Evolutionary conservation across 2,797 vertebrate genomes (phyloP), one percentile per base, ranked within the genome.

Genomic region (Podargus strigoides): DNA sequence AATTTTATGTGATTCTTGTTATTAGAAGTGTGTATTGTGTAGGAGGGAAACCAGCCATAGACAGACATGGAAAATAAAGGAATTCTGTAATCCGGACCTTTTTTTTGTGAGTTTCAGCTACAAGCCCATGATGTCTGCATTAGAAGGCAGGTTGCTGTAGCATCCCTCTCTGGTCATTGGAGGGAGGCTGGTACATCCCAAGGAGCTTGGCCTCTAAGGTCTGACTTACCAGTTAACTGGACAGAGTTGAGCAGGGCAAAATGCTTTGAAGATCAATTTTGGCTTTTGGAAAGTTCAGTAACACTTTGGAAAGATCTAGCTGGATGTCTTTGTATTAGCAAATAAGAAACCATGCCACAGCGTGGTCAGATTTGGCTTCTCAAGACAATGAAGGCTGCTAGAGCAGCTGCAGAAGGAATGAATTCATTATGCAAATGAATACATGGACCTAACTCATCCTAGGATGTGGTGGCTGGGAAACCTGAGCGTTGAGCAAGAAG

Each of bases 71-170:
- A 47, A 69, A 70, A 49, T 37, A n/a, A 58, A 44, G 8, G 41
- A 30, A n/a, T 53, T 62, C 24, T 26, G 6, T 46, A 52, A 34
- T 15, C 55, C 10, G 56, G 30, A 24, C 47, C n/a, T 27, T 49
- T 46, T 17, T 37, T 9, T 18, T 28, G 27, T 52, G 14, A 15
- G 20, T 60, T 53, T 69, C 30, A 47, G 19, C 34, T 36, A 10
- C 4, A 4, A 41, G 36, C 14, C 49, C 50, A 13, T 0, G 5
- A 34, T 41, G 7, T 42, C 49, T 41, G 2, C 6, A 4, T 16
- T 42, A 42, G 56, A 47, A 36, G 32, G 28, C 44, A 24, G 28
- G 28, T 70, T 26, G 41, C 36, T 47, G 56, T 12, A 41, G 47
- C 34, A n/a, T 56, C 36, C 24, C 22, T 34, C 34, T 50, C 28